Conservation (phyloP, 2,797 vertebrate species). For the Trichosurus vulpecula region DNA sequence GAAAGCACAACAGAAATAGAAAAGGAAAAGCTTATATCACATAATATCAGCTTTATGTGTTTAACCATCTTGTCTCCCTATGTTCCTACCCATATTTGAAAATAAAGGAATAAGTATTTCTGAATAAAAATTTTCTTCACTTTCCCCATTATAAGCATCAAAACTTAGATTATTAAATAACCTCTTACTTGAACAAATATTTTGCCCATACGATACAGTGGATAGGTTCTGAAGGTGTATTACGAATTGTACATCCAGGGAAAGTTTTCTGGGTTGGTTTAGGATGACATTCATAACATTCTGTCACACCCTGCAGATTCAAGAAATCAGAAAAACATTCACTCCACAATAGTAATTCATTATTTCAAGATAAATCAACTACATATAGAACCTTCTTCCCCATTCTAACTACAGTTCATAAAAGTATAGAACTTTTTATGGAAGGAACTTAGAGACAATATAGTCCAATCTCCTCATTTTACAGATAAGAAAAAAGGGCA, state of each 20-base stretch:
- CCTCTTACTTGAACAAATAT: conserved; percentile 97
- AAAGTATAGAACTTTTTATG: background rate
- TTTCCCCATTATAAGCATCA: conserved; percentile 11
- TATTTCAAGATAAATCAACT: background rate
- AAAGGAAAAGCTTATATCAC: background rate
- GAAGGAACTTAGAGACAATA: background rate
- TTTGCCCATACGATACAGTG: conserved; percentile 99
- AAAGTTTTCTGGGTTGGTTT: conserved; percentile 99
- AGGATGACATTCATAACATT: conserved; percentile 98
- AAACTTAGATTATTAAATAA: conserved; percentile 54
- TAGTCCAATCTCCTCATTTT: conserved; percentile 17
- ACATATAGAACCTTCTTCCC: conserved; percentile 20
- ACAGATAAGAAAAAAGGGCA: conserved; percentile 11
- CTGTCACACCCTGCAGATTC: conserved; percentile 91
- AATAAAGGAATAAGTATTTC: background rate
- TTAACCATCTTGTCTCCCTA: background rate
- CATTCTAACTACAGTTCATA: conserved; percentile 13
- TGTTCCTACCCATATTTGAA: background rate
- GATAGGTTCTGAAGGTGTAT: conserved; percentile 98
- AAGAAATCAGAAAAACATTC: conserved; percentile 71
- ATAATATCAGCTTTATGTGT: background rate
- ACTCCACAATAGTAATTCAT: background rate
- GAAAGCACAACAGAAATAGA: background rate
- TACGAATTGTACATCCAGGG: conserved; percentile 98
- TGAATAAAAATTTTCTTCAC: conserved; percentile 15